Evolutionary conservation across 2,113 vertebrate genomes (phyloP), one percentile per base, ranked within the genome.

Genomic region (Dipodomys merriami): DNA sequence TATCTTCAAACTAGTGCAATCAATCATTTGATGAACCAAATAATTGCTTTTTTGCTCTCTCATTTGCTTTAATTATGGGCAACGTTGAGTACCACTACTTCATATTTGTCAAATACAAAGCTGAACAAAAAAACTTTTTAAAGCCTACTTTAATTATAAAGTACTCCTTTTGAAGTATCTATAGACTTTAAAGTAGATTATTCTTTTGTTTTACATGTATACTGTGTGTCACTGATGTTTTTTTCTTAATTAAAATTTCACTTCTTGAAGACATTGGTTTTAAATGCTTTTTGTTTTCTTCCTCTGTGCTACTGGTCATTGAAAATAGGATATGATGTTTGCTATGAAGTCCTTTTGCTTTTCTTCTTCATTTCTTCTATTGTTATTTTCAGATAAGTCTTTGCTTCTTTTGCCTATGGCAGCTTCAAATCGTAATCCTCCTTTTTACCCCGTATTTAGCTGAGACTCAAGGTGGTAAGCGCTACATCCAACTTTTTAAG

Each of bases 41-140:
- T 96, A 96, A 96, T 96, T 97, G 94, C 67, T 96, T 97, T 96
- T 97, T 96, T 92, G 78, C 94, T 93, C 46, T 95, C 90, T 96
- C 91, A 97, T 96, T 97, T 97, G 86, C 95, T 95, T 96, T 97
- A 96, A 96, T 95, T 91, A 95, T 93, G 82, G 91, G 82, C 69
- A 93, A 95, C 71, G 83, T 44, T 95, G 91, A 82, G 44, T 94
- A 93, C 92, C 74, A 93, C 73, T 94, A 89, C 86, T 83, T 96
- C 83, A 87, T 96, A 91, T 96, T 87, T 96, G 71, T 94, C 74
- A 96, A 91, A 93, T 91, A 53, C 65, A 65, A 91, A 93, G 91
- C 23, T 78, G 10, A 71, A 94, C 81, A 86, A 89, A 79, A 79
- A 86, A 44, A 2, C 8, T 30, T 76, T 69, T 94, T 91, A 10